Base-by-base conservation (phyloP, 2,888 invertebrate species). In the Athetis lepigone region DNA sequence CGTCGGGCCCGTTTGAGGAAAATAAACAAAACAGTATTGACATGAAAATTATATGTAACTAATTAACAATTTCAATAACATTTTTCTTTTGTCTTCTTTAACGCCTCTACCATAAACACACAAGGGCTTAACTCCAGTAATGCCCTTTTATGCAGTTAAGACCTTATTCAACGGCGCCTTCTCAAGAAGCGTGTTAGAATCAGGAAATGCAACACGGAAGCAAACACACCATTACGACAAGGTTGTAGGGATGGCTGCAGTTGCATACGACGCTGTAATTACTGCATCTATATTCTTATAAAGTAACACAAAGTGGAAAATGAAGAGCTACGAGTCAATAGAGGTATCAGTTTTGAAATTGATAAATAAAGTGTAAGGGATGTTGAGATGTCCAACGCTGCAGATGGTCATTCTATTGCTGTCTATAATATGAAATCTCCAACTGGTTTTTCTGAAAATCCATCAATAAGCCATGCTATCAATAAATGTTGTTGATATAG, bases 161-260 rank as follows among this genome's bases (percentile, higher is more conserved):
- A 45, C 72, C 55, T 67, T 67, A 23, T 51, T 52, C 36, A 46
- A 52, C 49, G 19, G 9, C 29, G 43, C 27, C 21, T 19, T 27
- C 36, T 18, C 52, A 61, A 74, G 64, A 49, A 61, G 55, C 57
- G 43, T 54, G 49, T 76, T 76, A 64, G 72, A 76, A 42, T 16
- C 50, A 86, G 86, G 86, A 87, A 87, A 77, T 76, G 76, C 75
- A 66, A 66, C 61, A 63, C 87, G 87, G 87, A 87, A 87, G 67
- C 40, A n/a, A 56, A 66, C 69, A 71, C 51, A 66, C 50, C 62
- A 70, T 73, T 73, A 77, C 36, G 8, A 54, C 79, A 83, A 79
- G 82, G 79, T 55, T 71, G 59, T 23, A 49, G 46, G 66, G 64
- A 76, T 77, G 76, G 72, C 70, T 54, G 52, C 64, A 49, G 50